Percentiles rank a stretch among this genome's conserved stretches.
These are phyloP conservation scores for Neuroscelio doddi DNA, from an alignment of 2,888 invertebrate genomes.

Conservation along the genomic window DNA sequence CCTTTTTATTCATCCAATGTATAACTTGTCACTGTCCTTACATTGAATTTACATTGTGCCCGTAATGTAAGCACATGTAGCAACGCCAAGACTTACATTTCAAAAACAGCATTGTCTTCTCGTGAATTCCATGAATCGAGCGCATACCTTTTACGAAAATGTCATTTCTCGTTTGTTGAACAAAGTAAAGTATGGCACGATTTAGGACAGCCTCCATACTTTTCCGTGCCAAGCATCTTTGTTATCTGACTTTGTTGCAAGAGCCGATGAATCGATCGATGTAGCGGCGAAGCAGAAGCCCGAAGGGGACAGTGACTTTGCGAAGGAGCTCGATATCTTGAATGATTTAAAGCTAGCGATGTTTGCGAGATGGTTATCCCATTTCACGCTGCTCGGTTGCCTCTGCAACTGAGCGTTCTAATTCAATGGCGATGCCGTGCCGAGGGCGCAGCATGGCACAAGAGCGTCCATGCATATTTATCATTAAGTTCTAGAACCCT, in stretches of 20 bases:
- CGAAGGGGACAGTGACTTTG: slow-evolving; percentile 35
- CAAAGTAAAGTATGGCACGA: not conserved
- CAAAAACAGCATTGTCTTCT: slow-evolving; percentile 1
- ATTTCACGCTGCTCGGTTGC: slow-evolving; percentile 36
- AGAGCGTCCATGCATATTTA: slow-evolving; percentile 46
- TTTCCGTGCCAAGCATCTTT: not conserved
- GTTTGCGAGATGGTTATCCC: slow-evolving; percentile 44
- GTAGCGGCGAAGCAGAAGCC: slow-evolving; percentile 11
- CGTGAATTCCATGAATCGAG: not conserved
- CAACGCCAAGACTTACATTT: slow-evolving; percentile 5
- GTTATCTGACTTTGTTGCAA: slow-evolving; percentile 15
- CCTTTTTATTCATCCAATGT: too few relatives aligned
- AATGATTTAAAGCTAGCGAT: slow-evolving; percentile 40
- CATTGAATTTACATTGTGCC: slow-evolving; percentile 1
- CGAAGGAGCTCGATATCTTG: slow-evolving; percentile 41
- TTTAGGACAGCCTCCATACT: not conserved
- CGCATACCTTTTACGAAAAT: not conserved
- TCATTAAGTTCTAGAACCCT: slow-evolving; percentile 41
- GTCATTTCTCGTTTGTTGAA: not conserved
- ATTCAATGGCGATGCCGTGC: slow-evolving; percentile 32
- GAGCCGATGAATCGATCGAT: slow-evolving; percentile 43
- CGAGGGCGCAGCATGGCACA: not conserved
- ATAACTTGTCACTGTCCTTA: too few relatives aligned
- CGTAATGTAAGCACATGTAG: not conserved
- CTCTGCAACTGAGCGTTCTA: slow-evolving; percentile 45